Conservation (phyloP, 2,113 vertebrate genomes). For the Galemys pyrenaicus region DNA sequence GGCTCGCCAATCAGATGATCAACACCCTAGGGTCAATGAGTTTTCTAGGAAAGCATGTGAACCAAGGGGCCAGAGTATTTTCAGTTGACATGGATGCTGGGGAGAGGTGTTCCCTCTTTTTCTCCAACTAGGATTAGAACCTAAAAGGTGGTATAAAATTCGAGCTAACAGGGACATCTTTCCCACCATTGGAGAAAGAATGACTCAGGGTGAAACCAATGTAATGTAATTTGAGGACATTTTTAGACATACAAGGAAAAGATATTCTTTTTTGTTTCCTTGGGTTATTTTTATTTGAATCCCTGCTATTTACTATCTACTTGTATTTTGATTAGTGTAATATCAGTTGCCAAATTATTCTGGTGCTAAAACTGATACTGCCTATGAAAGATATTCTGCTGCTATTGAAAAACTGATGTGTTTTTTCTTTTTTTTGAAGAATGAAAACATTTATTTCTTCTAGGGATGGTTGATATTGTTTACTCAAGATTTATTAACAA, state of each 20-base stretch:
- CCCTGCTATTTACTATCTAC: not conserved
- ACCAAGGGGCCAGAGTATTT: not conserved
- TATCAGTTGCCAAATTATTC: not conserved
- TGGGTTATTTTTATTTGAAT: constrained; percentile 26
- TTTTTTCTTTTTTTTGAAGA: constrained; percentile 12
- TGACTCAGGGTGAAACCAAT: not conserved
- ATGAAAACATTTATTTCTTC: constrained; percentile 24
- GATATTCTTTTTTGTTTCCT: not conserved
- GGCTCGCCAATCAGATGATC: not conserved
- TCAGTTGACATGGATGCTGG: not conserved
- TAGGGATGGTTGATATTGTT: not conserved
- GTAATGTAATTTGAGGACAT: not conserved
- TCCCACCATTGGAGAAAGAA: not conserved
- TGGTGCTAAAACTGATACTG: not conserved
- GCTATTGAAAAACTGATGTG: constrained; percentile 24
- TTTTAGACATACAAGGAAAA: not conserved
- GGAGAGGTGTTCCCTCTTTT: not conserved
- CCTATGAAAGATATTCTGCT: not conserved
- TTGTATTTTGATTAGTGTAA: constrained; percentile 8
- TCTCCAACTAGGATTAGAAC: not conserved
- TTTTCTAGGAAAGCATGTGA: not conserved
- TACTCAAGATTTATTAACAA: constrained; percentile 19
- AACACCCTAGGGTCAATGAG: not conserved
- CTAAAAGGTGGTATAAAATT: not conserved
- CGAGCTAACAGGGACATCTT: not conserved